A percentile compares a stretch with the other conserved stretches of the same genome.
These are phyloP conservation scores for Protosalanx chinensis DNA, from an alignment of 2,797 vertebrate species.

Conservation along the genomic window DNA sequence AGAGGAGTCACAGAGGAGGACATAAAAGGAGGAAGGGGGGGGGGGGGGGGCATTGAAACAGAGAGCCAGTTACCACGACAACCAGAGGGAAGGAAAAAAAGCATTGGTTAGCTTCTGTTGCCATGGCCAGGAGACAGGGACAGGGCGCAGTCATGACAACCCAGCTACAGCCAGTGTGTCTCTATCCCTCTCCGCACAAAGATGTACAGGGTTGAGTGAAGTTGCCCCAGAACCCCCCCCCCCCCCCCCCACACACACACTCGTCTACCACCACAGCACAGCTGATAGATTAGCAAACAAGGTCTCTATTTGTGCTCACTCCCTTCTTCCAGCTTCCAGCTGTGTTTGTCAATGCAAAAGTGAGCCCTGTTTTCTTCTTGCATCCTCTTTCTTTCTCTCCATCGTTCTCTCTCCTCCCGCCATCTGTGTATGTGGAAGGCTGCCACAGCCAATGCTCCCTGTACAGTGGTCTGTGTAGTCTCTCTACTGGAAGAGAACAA, in stretches of 20 bases:
- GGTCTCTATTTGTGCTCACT: not conserved
- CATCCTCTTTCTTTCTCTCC: not conserved
- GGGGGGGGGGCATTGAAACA: not conserved
- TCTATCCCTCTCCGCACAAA: not conserved
- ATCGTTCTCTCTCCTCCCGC: not conserved
- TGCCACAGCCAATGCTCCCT: not conserved
- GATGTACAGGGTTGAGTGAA: not conserved
- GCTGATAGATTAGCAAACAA: not conserved
- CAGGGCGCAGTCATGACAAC: slow-evolving; percentile 12
- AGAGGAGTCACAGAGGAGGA: not conserved
- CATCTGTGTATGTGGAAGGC: slow-evolving; percentile 5
- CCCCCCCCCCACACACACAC: not conserved
- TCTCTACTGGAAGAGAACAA: no score
- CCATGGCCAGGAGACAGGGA: slow-evolving; percentile 21
- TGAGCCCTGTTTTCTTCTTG: slow-evolving; percentile 18
- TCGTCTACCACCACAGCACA: not conserved
- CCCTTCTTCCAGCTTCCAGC: slow-evolving; percentile 37
- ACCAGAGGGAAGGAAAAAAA: not conserved
- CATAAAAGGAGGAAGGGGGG: not conserved
- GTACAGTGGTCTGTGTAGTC: not conserved
- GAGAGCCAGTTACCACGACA: slow-evolving; percentile 21
- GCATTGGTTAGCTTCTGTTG: not conserved
- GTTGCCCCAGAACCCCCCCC: no score
- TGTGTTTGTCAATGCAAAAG: slow-evolving; percentile 53
- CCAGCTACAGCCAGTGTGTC: not conserved